Conservation (phyloP, 2,797 vertebrate genomes). For the Peromyscus aztecus region DNA sequence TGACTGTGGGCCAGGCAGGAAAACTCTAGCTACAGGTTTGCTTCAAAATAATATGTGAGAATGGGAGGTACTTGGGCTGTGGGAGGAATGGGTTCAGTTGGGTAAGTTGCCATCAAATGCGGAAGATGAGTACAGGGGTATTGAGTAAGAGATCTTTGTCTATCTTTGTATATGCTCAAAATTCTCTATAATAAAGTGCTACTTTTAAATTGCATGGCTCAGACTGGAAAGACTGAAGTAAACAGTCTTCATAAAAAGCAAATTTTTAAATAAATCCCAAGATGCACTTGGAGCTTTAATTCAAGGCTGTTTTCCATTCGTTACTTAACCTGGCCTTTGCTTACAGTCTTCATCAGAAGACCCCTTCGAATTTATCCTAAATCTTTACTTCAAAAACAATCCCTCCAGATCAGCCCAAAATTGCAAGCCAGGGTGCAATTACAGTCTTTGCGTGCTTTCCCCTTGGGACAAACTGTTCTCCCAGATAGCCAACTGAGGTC, state of each 20-base stretch:
- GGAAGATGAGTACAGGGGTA: no score
- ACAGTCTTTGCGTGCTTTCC: background rate
- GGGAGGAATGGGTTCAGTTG: background rate
- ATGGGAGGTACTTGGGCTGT: fast-evolving
- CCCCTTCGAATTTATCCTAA: slow-evolving; percentile 43
- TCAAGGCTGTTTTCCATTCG: background rate
- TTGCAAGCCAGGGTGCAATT: background rate
- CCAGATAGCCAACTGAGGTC: background rate
- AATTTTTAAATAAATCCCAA: slow-evolving; percentile 62
- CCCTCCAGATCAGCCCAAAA: background rate
- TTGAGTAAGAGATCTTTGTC: background rate
- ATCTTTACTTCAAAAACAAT: slow-evolving; percentile 43
- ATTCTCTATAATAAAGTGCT: background rate
- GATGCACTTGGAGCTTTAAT: background rate
- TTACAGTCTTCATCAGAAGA: background rate
- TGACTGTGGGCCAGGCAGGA: no score
- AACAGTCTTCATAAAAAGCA: slow-evolving; percentile 13
- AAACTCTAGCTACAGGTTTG: no score
- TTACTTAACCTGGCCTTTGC: slow-evolving; percentile 28
- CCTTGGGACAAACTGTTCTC: background rate
- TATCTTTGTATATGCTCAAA: background rate
- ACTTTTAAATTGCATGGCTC: background rate
- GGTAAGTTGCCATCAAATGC: background rate
- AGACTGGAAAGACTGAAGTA: slow-evolving; percentile 27
- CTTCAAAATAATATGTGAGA: slow-evolving; percentile 27